Percentiles rank a stretch among this genome's conserved stretches.
These are phyloP conservation scores for Callopanchax toddi DNA, from an alignment of 2,113 vertebrate species.

Conservation along the genomic window DNA sequence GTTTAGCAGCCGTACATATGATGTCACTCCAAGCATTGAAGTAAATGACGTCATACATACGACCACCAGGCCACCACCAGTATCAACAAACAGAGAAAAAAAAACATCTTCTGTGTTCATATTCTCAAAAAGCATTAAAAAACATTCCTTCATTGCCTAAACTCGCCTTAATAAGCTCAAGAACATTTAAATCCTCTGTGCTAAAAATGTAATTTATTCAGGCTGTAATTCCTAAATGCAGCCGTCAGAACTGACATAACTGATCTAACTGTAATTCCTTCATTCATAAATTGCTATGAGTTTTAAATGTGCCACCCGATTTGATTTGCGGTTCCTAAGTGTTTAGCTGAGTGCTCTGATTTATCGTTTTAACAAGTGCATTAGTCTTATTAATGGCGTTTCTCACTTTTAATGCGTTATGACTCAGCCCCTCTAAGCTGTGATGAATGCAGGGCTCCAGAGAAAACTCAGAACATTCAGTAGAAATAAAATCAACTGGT, in stretches of 20 bases:
- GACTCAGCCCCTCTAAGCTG: neutral
- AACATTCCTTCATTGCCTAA: too few relatives aligned
- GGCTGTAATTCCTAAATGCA: too few relatives aligned
- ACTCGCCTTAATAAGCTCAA: too few relatives aligned
- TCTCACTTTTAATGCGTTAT: neutral
- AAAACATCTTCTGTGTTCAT: constrained; percentile 1
- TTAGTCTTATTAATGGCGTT: constrained; percentile 24
- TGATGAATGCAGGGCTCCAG: neutral
- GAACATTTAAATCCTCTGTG: too few relatives aligned
- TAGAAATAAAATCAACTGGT: too few relatives aligned
- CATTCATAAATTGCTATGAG: neutral
- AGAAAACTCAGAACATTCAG: neutral
- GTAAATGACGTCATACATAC: constrained; percentile 98
- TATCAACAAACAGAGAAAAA: constrained; percentile 45
- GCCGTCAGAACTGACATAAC: too few relatives aligned
- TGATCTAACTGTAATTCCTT: neutral
- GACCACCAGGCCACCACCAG: constrained; percentile 93
- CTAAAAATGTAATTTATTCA: too few relatives aligned
- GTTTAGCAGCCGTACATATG: constrained; percentile 98
- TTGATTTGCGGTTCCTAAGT: neutral
- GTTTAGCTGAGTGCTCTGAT: constrained; percentile 5
- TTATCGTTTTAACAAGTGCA: constrained; percentile 14
- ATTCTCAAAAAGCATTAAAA: neutral
- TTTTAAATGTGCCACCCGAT: constrained; percentile 2
- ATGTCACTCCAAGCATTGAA: constrained; percentile 95